These are phyloP conservation scores for Glomeris maerens DNA, from an alignment of 1,140 invertebrate species.

Conservation along the genomic window DNA sequence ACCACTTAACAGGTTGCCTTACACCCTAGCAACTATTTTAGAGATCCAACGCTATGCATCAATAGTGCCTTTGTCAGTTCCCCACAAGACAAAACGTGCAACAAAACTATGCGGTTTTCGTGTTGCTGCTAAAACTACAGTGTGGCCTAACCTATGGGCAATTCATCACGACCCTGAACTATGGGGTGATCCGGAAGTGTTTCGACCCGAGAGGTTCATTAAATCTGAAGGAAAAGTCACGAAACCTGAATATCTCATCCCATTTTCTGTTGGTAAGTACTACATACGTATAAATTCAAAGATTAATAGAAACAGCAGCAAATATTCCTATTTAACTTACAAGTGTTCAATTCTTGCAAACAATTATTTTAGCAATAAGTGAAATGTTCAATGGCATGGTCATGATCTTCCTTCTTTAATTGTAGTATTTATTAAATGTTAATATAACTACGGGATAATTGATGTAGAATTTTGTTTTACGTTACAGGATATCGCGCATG, in stretches of 20 bases:
- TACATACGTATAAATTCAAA: too few relatives aligned
- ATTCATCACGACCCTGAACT: slow-evolving; percentile 47
- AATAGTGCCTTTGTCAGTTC: slow-evolving; percentile 46
- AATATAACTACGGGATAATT: too few relatives aligned
- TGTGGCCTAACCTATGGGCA: slow-evolving; percentile 50
- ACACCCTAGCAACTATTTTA: slow-evolving; percentile 77
- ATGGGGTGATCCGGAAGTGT: slow-evolving; percentile 50
- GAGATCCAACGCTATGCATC: slow-evolving; percentile 67
- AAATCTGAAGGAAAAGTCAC: slow-evolving; percentile 44
- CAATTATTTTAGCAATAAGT: too few relatives aligned
- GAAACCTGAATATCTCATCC: slow-evolving; percentile 43
- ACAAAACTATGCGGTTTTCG: slow-evolving; percentile 15
- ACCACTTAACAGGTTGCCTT: slow-evolving; percentile 49
- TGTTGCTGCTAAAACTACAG: slow-evolving; percentile 37
- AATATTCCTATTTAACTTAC: too few relatives aligned
- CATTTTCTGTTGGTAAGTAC: slow-evolving; percentile 52
- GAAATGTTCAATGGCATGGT: too few relatives aligned
- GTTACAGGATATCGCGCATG: slow-evolving; percentile 63
- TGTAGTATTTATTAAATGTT: too few relatives aligned
- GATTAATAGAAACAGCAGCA: too few relatives aligned
- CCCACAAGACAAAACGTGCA: slow-evolving; percentile 6
- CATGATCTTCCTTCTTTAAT: too few relatives aligned
- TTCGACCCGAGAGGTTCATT: slow-evolving; percentile 58
- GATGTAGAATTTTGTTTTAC: not conserved
- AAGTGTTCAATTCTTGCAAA: too few relatives aligned